A percentile compares a stretch with the other conserved stretches of the same genome.
These are phyloP conservation scores for Apis laboriosa DNA, from an alignment of 1,140 invertebrate genomes.

Conservation along the genomic window DNA sequence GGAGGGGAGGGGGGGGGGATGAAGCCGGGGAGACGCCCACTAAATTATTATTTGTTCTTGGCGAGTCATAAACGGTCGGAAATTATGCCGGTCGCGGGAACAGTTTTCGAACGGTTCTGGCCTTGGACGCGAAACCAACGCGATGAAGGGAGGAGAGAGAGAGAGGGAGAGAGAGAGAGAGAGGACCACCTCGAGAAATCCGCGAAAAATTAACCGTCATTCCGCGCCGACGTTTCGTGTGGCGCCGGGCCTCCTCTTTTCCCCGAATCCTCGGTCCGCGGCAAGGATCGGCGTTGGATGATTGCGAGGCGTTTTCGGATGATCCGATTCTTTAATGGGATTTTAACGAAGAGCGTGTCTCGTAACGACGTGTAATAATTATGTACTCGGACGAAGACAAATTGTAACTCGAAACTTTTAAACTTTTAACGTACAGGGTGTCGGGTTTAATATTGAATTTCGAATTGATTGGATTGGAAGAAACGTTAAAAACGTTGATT, in stretches of 20 bases:
- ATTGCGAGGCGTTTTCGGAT: not conserved
- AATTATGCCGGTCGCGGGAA: conserved; percentile 73
- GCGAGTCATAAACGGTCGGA: conserved; percentile 75
- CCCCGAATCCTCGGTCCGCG: not conserved
- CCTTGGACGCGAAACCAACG: conserved; percentile 22
- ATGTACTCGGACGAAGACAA: too few species aligned
- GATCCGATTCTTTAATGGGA: not conserved
- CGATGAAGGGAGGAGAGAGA: too few species aligned
- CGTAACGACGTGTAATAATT: too few species aligned
- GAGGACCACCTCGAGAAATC: conserved; percentile 4
- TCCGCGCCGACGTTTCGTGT: not conserved
- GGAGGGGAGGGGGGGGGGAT: conserved; percentile 43
- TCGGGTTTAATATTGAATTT: too few species aligned
- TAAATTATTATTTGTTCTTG: conserved; percentile 79
- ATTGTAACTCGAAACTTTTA: too few species aligned
- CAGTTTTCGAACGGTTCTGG: conserved; percentile 23
- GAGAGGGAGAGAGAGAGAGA: not conserved
- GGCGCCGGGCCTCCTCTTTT: not conserved
- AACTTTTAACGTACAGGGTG: too few species aligned
- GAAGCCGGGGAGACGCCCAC: conserved; percentile 73
- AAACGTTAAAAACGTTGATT: too few species aligned
- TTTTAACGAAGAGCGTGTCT: too few species aligned
- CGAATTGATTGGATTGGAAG: too few species aligned
- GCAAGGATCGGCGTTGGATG: not conserved
- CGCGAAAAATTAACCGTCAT: conserved; percentile 4